Evolutionary conservation across 2,888 invertebrate species (phyloP), one percentile per base, ranked within the genome.

Genomic region (Morpho helenor): DNA sequence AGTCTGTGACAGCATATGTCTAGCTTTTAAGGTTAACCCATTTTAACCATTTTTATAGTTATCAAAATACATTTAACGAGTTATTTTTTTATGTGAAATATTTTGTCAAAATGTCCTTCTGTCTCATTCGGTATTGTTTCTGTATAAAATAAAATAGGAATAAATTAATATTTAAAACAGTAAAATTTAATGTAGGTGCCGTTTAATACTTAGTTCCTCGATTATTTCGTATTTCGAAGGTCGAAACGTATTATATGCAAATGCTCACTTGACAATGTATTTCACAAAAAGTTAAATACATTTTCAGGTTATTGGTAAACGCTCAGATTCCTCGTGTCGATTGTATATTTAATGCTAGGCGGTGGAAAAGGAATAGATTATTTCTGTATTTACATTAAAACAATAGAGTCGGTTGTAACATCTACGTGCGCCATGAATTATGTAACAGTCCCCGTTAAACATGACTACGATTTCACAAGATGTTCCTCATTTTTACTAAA

Each of bases 371-470:
- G 62, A 57, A 59, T 62, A 62, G 62, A 59, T 62, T 61, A 61
- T 61, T 59, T 63, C 54, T 43, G 51, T 41, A 63, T 63, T 63
- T 61, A 63, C 63, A 63, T 63, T 63, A 55, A 63, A 63, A 63
- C 63, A 63, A 63, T 63, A 59, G 61, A 61, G 39, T 58, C 49
- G 56, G 49, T 56, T 59, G 61, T 61, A 59, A 61, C 61, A 57
- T 63, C 56, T 61, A 62, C 56, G 49, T 59, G 59, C 47, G 23
- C 44, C 58, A 63, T 63, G 61, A 59, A 63, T 63, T 63, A 63
- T 63, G 63, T 61, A 63, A 61, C 40, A 61, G 51, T 51, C 44
- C 41, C 7, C 52, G 4, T 16, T 63, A 49, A 52, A 61, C 57
- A 55, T 61, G 58, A 58, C 57, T 61, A 44, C 46, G 61, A 55